Evolutionary conservation across 2,888 invertebrate genomes (phyloP), one percentile per base, ranked within the genome.

Genomic region (Luperina nickerlii): DNA sequence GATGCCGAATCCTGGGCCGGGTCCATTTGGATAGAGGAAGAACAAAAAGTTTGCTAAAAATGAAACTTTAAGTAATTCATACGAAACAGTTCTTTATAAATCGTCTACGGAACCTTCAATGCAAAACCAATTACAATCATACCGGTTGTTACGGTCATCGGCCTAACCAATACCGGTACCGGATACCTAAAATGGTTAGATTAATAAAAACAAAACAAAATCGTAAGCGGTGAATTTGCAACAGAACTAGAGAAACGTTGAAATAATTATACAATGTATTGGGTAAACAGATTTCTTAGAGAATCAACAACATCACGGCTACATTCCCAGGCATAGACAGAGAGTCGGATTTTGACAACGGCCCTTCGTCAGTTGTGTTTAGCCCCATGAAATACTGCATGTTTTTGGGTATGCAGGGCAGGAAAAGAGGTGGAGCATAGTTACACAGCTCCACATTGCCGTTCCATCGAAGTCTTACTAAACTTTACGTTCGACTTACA

Each of bases 131-230:
- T 67, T 68, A 74, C 24, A 74, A n/a, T 18, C 20, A 20, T 62
- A 88, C 85, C 69, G 79, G 83, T 87, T 80, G 51, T 68, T 78
- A 68, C 79, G 87, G 87, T 84, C 88, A 87, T n/a, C 81, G 89
- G 65, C 81, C 82, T 68, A 65, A 68, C 60, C n/a, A 60, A 68
- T 74, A 79, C 82, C 78, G 77, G 76, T 66, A 63, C 13, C 15
- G 75, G 77, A 81, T 71, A 38, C 51, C 72, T 70, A 76, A 74
- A 88, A 78, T 78, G 68, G 74, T 62, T 27, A 62, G 2, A 18
- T 67, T 68, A 81, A 79, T 71, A 88, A 84, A 85, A 79, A 69
- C 67, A 73, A 75, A 15, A 71, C 65, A 67, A 18, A 45, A 4
- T 68, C 15, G 60, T 51, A 27, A 63, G 13, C 69, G 11, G 13